Evolutionary conservation across 2,797 vertebrate species (phyloP), one percentile per base, ranked within the genome.

Genomic region (Limnodromus scolopaceus): DNA sequence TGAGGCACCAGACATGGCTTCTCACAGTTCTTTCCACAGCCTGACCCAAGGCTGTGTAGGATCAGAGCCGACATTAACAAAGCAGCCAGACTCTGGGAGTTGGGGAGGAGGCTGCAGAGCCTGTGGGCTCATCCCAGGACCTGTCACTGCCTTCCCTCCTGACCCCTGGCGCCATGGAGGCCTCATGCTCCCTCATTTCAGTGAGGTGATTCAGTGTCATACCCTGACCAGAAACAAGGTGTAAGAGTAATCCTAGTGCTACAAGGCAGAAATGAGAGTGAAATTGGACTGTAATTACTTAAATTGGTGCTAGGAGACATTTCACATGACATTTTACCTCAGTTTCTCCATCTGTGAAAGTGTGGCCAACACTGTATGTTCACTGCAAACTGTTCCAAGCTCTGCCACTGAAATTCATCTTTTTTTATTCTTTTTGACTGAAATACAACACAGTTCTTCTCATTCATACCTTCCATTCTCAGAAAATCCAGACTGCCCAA

Each of bases 41-140:
- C 39, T 49, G 38, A 55, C 22, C 22, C 43, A n/a, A 30, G 30
- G 49, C 58, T 63, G 46, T n/a, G 28, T 25, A 39, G 43, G 43
- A 19, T 9, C 17, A n/a, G 70, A 34, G 27, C 54, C 63, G 23
- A 53, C 5, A 10, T 0, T 1, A 54, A 60, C 1, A 0, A n/a
- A 75, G 51, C 69, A 60, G 63, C 13, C 2, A 1, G 46, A 51
- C 6, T 20, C 70, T 2, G 0, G 16, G 27, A 24, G 12, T 10
- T 6, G 43, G 9, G 11, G 20, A 77, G 0, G 2, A 38, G 71
- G 71, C 54, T 10, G 34, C 6, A 45, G 51, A 80, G 55, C 36
- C 46, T 11, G 8, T 16, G 57, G 39, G 43, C 25, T 51, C 16
- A 0, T 25, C 27, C 36, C 55, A 7, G 55, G 51, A 30, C 55